A percentile compares a stretch with the other conserved stretches of the same genome.
These are phyloP conservation scores for Tragulus kanchil DNA, from an alignment of 2,113 vertebrate species.

Conservation along the genomic window DNA sequence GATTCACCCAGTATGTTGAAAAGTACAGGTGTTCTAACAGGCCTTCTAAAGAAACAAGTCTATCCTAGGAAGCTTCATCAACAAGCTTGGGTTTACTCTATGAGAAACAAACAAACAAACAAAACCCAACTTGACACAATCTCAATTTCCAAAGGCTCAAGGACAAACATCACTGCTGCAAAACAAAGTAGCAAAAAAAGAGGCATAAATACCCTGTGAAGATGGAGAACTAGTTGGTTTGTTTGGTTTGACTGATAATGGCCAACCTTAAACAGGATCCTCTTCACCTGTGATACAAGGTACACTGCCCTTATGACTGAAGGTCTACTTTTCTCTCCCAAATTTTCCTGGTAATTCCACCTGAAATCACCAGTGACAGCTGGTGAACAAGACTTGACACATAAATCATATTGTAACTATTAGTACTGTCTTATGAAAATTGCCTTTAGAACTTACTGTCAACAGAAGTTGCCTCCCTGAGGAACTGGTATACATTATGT, in stretches of 20 bases:
- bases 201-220: neutral
- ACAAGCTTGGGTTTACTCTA: slow-evolving; percentile 10
- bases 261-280: slow-evolving; percentile 16
- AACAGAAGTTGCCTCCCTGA: neutral
- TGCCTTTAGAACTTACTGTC: neutral
- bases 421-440: neutral
- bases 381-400: neutral
- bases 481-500: neutral
- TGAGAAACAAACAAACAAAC: neutral
- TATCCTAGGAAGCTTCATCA: neutral
- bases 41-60: neutral
- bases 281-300: neutral
- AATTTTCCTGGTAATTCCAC: neutral
- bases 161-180: neutral
- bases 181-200: slow-evolving; percentile 32
- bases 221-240: neutral
- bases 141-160: slow-evolving; percentile 55
- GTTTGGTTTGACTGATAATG: neutral
- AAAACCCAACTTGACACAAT: slow-evolving; percentile 44
- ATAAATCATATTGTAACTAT: neutral
- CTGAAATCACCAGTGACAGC: neutral
- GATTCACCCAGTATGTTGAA: neutral
- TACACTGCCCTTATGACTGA: neutral
- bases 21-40: neutral
- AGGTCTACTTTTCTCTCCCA: neutral